These are phyloP conservation scores for Halictus rubicundus DNA, from an alignment of 1,140 invertebrate species.

Conservation along the genomic window DNA sequence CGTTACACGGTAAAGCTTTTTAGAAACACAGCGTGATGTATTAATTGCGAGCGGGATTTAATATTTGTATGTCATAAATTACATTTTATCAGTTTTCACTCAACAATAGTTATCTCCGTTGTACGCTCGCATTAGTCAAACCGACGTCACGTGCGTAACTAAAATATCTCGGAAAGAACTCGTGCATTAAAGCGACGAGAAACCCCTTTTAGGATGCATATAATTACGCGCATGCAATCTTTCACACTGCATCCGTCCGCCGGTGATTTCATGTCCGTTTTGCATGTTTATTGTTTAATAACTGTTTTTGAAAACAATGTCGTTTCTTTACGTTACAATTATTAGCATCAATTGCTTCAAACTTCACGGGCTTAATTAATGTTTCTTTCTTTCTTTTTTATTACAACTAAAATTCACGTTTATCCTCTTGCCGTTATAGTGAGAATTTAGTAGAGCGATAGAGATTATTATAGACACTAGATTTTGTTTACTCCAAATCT, in stretches of 20 bases:
- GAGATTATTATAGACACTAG: too few relatives aligned
- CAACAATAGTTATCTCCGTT: background rate
- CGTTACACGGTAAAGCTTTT: background rate
- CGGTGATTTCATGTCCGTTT: conserved; percentile 26
- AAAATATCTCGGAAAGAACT: conserved; percentile 16
- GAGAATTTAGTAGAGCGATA: too few relatives aligned
- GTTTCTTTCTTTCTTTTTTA: too few relatives aligned
- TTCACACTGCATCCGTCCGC: conserved; percentile 37
- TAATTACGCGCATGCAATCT: conserved; percentile 37
- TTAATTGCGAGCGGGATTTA: background rate
- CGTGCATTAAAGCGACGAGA: background rate
- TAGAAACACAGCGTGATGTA: background rate
- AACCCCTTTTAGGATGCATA: conserved; percentile 27
- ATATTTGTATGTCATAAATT: background rate
- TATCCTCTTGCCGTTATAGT: too few relatives aligned
- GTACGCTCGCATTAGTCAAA: conserved; percentile 20
- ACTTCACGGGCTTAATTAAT: too few relatives aligned
- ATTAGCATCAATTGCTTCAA: too few relatives aligned
- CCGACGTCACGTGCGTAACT: conserved; percentile 21
- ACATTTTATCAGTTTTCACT: conserved; percentile 13
- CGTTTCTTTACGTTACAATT: too few relatives aligned
- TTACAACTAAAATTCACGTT: too few relatives aligned
- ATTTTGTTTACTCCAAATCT: too few relatives aligned
- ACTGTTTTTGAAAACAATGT: too few relatives aligned
- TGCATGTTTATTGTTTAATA: background rate